Percentiles rank a stretch among this genome's conserved stretches.
These are phyloP conservation scores for Brenthis hecate DNA, from an alignment of 2,888 invertebrate species.

Conservation along the genomic window DNA sequence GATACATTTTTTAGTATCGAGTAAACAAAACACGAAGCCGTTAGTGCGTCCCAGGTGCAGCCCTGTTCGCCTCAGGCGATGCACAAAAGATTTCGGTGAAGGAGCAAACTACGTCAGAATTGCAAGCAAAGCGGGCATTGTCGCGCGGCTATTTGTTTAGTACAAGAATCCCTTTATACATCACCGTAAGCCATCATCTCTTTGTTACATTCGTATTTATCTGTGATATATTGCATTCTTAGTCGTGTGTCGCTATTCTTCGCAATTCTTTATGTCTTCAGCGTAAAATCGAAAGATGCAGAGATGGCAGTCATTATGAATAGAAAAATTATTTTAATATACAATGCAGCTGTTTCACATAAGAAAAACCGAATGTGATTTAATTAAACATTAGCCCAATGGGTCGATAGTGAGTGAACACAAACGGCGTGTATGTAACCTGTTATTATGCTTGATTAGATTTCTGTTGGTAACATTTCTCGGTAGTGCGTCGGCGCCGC, in stretches of 20 bases:
- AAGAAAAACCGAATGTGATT: slow-evolving; percentile 76
- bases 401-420: slow-evolving; percentile 76
- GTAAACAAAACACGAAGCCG: slow-evolving; percentile 65
- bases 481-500: slow-evolving; percentile 79
- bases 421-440: slow-evolving; percentile 77
- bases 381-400: slow-evolving; percentile 78
- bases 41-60: slow-evolving; percentile 67
- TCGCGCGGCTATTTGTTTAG: slow-evolving; percentile 68
- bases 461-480: slow-evolving; percentile 82
- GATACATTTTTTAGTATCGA: slow-evolving; percentile 67
- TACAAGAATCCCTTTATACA: slow-evolving; percentile 65
- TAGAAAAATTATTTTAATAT: slow-evolving; percentile 37
- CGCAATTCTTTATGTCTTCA: slow-evolving; percentile 45
- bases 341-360: slow-evolving; percentile 63
- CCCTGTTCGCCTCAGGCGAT: slow-evolving; percentile 60
- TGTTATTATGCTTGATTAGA: slow-evolving; percentile 82
- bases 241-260: slow-evolving; percentile 57
- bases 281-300: slow-evolving; percentile 47
- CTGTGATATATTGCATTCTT: slow-evolving; percentile 72
- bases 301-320: slow-evolving; percentile 41
- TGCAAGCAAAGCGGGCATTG: slow-evolving; percentile 59
- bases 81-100: slow-evolving; percentile 78
- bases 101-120: slow-evolving; percentile 63
- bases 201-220: slow-evolving; percentile 61
- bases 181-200: slow-evolving; percentile 51